A percentile compares a stretch with the other conserved stretches of the same genome.
Conservation (phyloP, 2,797 vertebrate species). For the Tiaroga cobitis region DNA sequence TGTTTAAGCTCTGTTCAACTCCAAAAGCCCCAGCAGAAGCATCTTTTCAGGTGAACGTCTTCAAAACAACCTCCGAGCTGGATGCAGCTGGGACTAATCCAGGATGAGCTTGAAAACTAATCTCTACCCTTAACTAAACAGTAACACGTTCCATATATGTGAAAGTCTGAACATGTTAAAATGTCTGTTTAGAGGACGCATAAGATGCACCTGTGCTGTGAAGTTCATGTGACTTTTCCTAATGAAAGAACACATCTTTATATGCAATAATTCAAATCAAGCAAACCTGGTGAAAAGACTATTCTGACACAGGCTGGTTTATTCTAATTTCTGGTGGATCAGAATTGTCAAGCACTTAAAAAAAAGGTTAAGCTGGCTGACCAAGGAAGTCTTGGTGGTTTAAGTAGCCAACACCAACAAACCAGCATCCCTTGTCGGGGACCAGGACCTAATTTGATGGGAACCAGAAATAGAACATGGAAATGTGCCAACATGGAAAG, state of each 20-base stretch:
- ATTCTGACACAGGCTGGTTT: background rate
- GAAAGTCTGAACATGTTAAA: conserved; percentile 5
- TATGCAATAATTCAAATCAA: background rate
- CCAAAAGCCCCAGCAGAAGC: background rate
- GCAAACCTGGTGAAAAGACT: background rate
- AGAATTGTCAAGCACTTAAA: background rate
- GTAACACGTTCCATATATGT: conserved; percentile 10
- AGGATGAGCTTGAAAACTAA: background rate
- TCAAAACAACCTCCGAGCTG: background rate
- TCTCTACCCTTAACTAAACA: conserved; percentile 17
- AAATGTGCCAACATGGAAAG: background rate
- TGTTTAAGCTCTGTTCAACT: background rate
- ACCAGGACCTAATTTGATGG: background rate
- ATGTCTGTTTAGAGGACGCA: background rate
- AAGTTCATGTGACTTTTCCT: background rate
- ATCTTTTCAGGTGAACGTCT: conserved; percentile 16
- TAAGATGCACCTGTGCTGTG: background rate
- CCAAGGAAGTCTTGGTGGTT: background rate
- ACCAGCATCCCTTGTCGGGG: background rate
- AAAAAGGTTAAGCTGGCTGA: background rate
- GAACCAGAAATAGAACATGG: background rate
- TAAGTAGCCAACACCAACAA: background rate
- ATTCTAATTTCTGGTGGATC: background rate
- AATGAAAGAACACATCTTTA: conserved; percentile 4
- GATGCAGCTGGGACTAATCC: background rate